Evolutionary conservation across 1,140 invertebrate species (phyloP), one percentile per base, ranked within the genome.

Genomic region (Antheraea pernyi): DNA sequence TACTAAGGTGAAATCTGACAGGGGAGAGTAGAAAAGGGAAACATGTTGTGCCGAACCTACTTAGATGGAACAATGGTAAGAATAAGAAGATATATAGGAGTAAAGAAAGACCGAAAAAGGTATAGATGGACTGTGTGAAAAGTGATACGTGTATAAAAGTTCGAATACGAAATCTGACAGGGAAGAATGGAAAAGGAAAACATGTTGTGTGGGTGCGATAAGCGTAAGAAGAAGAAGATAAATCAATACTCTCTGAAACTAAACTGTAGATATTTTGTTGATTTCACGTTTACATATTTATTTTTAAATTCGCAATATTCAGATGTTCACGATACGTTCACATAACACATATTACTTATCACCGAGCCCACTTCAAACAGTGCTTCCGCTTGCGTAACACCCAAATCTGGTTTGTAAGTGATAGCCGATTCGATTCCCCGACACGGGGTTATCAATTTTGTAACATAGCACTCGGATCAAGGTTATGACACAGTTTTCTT

Each of bases 401-500:
- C 71, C 80, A 73, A 87, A 90, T 86, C 80, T 88, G 76, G 76
- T 67, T 61, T 70, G 73, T 68, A 48, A 69, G 71, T 70, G 85
- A 88, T 88, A 87, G 79, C 75, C 61, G 19, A 75, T 87, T 85
- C 79, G 79, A 87, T 84, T 88, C 79, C 80, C 46, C 61, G 74
- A 19, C 22, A 30, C 72, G 81, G 85, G 88, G 86, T 91, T 91
- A 91, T 91, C 88, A 82, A 62, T 77, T 73, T 82, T 76, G 81
- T 86, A 89, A 89, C 82, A 77, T 76, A 81, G 79, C 79, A 76
- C 68, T 61, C 73, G 73, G 71, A 76, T 84, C 84, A 91, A 91
- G 88, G 86, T 85, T 86, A 82, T 85, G 88, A 85, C 86, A 87
- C 71, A 91, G 70, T 91, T 91, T 91, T 88, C 85, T 87, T 85